Evolutionary conservation across 2,888 invertebrate species (phyloP).

Genomic region (Trypoxylon attenuatum): DNA sequence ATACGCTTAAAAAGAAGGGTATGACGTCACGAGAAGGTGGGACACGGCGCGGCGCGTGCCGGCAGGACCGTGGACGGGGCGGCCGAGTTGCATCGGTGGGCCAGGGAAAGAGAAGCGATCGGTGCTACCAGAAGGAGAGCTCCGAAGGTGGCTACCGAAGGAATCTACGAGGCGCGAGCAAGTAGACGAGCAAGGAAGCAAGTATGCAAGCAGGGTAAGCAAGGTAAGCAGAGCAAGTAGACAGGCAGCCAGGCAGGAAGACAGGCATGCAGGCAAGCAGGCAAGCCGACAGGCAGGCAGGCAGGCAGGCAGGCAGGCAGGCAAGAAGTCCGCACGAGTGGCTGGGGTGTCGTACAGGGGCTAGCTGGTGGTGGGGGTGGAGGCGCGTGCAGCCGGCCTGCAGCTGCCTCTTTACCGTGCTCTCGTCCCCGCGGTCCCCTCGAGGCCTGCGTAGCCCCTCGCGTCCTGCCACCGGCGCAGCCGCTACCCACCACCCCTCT

Average conservation of each 20-base stretch:
- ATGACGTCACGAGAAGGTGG: conserved; percentile 69
- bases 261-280: conserved; percentile 46
- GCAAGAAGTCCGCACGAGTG: conserved; percentile 56
- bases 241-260: neutral
- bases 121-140: conserved; percentile 20
- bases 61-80: conserved; percentile 30
- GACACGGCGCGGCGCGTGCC: conserved; percentile 68
- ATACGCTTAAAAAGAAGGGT: conserved; percentile 54
- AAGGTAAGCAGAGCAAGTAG: too few species aligned
- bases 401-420: conserved; percentile 67
- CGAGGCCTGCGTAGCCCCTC: conserved; percentile 30
- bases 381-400: conserved; percentile 76
- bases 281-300: conserved; percentile 8
- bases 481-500: conserved; percentile 56
- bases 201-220: conserved; percentile 9
- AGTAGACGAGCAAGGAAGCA: conserved; percentile 35
- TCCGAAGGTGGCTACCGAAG: conserved; percentile 24
- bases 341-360: conserved; percentile 56
- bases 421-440: conserved; percentile 72
- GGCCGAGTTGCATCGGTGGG: conserved; percentile 33
- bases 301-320: conserved; percentile 20
- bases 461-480: conserved; percentile 73
- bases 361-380: conserved; percentile 75
- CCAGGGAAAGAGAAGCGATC: conserved; percentile 24
- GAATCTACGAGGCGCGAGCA: neutral